These are phyloP conservation scores for Pandemis corylana DNA, from an alignment of 2,888 invertebrate genomes.

Conservation along the genomic window DNA sequence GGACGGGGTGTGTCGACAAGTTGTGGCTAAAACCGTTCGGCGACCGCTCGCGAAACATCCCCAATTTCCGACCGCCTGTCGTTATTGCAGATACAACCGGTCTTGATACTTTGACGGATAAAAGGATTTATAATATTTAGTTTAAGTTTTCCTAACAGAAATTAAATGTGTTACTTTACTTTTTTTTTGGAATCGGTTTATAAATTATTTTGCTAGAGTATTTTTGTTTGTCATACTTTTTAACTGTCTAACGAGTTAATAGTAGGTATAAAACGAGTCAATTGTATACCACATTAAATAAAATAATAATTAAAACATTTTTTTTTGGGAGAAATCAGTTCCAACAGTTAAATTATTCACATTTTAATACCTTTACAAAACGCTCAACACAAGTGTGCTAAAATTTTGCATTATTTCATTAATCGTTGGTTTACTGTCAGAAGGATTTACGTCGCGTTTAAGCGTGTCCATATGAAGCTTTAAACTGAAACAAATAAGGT, in stretches of 20 bases:
- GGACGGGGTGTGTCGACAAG: constrained; percentile 5
- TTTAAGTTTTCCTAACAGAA: neutral
- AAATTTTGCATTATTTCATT: neutral
- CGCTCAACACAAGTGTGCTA: neutral
- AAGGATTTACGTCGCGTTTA: neutral
- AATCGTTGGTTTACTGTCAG: neutral
- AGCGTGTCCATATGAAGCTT: neutral
- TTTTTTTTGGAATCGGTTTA: neutral
- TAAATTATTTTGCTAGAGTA: too few species aligned
- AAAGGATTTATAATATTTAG: constrained; percentile 14
- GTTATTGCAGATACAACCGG: constrained; percentile 57
- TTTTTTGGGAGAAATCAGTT: too few species aligned
- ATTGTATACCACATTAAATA: too few species aligned
- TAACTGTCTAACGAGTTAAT: too few species aligned
- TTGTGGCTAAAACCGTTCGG: constrained; percentile 56
- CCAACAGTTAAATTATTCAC: neutral
- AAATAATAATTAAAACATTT: too few species aligned
- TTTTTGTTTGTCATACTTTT: neutral
- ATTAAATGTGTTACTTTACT: neutral
- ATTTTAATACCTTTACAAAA: constrained; percentile 10
- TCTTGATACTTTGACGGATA: constrained; percentile 62
- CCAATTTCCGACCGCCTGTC: constrained; percentile 62
- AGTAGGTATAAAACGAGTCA: too few species aligned
- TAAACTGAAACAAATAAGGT: neutral
- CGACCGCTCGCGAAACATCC: constrained; percentile 66